Evolutionary conservation across 2,113 vertebrate species (phyloP), one percentile per base, ranked within the genome.

Genomic region (Chinchilla lanigera): DNA sequence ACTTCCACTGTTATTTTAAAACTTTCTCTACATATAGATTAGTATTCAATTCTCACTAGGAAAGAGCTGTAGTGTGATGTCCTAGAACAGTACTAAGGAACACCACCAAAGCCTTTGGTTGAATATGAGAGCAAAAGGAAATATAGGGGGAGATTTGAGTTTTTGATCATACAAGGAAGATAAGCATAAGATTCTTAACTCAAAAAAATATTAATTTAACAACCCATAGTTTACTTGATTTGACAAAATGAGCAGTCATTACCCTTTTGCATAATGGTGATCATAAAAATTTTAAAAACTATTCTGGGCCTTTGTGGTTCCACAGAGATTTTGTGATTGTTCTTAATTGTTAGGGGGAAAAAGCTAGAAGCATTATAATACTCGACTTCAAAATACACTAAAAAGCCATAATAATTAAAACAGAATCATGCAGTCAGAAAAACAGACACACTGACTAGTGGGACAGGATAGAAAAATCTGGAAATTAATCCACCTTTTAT

Each of bases 1-100:
- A 88, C 90, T 97, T 94, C 86, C 89, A 94, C 13, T 80, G 47
- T 69, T n/a, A 60, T 96, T 94, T 94, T 91, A 96, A 95, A 90
- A 95, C 60, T 89, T 61, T 35, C 86, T 89, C 20, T 93, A 47
- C 63, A 95, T 95, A 95, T 77, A 95, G 65, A 90, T 89, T 60
- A 89, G 71, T 65, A 94, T 88, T 90, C 35, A 73, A 88, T 95
- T 86, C 60, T 94, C 58, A 35, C 67, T 82, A 81, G 88, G 87
- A 94, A 93, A 80, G 63, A 96, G 73, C 41, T 56, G 7, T 80
- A 69, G 26, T 88, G 28, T 84, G 38, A n/a, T 86, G 7, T 89
- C 33, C 71, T 56, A n/a, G 65, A 67, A 95, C 61, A 83, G 91
- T 80, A 91, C 67, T 90, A 35, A 30, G 90, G 81, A 58, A 20